Conservation (phyloP, 2,888 invertebrate species). For the Dicyrtoma fusca region DNA sequence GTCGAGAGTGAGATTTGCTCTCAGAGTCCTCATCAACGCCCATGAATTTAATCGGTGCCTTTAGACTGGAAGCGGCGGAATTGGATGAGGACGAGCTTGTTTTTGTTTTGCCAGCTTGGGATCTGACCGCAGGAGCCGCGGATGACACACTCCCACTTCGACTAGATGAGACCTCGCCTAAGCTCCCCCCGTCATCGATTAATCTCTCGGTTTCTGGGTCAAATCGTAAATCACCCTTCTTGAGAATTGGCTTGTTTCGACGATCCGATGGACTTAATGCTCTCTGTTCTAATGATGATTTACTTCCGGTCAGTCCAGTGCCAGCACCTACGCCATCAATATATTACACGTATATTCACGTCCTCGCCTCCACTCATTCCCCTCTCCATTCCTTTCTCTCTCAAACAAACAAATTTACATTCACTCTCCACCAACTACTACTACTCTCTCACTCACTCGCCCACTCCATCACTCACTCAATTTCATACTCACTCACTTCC, state of each 20-base stretch:
- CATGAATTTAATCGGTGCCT: constrained; percentile 45
- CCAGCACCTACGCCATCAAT: constrained; percentile 33
- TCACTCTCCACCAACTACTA: background rate
- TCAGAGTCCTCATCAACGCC: constrained; percentile 46
- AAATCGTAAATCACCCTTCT: constrained; percentile 52
- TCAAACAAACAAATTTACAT: background rate
- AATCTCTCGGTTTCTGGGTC: constrained; percentile 76
- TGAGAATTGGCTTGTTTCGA: constrained; percentile 48
- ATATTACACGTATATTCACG: constrained; percentile 1
- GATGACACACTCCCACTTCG: constrained; percentile 48
- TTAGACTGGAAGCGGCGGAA: constrained; percentile 31
- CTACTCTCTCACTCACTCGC: background rate
- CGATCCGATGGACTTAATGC: constrained; percentile 43
- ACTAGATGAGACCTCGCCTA: constrained; percentile 44
- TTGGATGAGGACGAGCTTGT: constrained; percentile 18
- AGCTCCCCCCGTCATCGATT: constrained; percentile 44
- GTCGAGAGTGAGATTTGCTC: constrained; percentile 42
- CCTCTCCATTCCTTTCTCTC: background rate
- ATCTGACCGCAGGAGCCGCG: constrained; percentile 48
- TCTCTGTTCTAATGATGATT: constrained; percentile 47
- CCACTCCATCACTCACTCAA: background rate
- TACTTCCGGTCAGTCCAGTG: constrained; percentile 40
- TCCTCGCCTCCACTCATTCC: constrained; percentile 18
- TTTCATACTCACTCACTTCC: background rate
- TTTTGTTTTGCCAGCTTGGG: constrained; percentile 59